These are phyloP conservation scores for Epinephelus malabaricus DNA, from an alignment of 2,797 vertebrate species.

Conservation along the genomic window DNA sequence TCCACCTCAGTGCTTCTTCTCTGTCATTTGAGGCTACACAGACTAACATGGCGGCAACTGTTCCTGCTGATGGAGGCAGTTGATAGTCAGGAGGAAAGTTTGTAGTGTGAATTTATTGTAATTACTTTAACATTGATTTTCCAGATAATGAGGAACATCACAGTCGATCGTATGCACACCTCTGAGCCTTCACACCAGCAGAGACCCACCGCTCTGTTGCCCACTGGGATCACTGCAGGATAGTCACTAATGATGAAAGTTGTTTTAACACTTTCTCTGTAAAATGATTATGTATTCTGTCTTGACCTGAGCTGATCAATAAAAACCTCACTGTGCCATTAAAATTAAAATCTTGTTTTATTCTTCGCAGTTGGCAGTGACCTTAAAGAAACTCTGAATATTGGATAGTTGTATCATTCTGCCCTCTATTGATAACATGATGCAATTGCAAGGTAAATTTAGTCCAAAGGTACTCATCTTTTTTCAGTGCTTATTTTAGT, in stretches of 20 bases:
- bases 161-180: slow-evolving; percentile 8
- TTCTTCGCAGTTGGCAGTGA: slow-evolving; percentile 28
- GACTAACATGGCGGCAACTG: too few relatives aligned
- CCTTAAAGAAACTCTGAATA: slow-evolving; percentile 51
- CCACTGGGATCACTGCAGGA: neutral
- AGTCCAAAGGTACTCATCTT: neutral
- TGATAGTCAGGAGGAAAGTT: neutral
- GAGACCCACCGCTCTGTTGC: neutral
- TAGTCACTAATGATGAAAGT: neutral
- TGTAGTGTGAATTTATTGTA: neutral
- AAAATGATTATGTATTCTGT: neutral
- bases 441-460: slow-evolving; percentile 40
- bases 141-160: neutral
- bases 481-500: neutral
- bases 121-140: neutral
- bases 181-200: neutral
- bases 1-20: too few relatives aligned
- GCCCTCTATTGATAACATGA: slow-evolving; percentile 68
- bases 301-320: slow-evolving; percentile 1
- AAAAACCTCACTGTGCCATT: slow-evolving; percentile 13
- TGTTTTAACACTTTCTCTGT: neutral
- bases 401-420: slow-evolving; percentile 60
- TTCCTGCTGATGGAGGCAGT: slow-evolving; percentile 17
- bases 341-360: slow-evolving; percentile 13
- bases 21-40: too few relatives aligned